Evolutionary conservation across 92 coral and sea anemone genomes (phyloP).

Genomic region (Meandrina meandrites): DNA sequence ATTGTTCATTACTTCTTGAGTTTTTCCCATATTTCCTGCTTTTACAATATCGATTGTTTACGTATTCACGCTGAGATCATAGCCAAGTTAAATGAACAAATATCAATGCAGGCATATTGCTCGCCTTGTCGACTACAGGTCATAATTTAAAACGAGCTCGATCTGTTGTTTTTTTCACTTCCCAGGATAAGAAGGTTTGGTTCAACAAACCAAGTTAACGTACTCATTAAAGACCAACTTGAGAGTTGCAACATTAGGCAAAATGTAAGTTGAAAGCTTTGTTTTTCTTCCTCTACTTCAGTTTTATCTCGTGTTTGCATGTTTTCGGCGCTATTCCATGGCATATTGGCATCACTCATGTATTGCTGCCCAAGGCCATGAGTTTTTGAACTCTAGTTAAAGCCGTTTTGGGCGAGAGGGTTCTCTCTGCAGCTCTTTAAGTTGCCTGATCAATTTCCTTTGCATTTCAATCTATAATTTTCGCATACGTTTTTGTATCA

Average conservation of each 20-base stretch:
- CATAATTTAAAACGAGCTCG: background rate
- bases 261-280: slow-evolving; percentile 32
- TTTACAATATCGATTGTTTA: slow-evolving; percentile 40
- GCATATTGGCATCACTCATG: background rate
- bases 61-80: slow-evolving; percentile 17
- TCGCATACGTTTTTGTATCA: background rate
- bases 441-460: background rate
- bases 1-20: slow-evolving; percentile 36
- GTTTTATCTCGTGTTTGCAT: background rate
- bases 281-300: background rate
- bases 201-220: background rate
- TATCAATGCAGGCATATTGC: slow-evolving; percentile 15
- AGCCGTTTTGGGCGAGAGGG: background rate
- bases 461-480: background rate
- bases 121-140: background rate
- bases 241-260: background rate
- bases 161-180: background rate
- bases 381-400: background rate
- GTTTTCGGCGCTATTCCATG: background rate
- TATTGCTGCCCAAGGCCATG: background rate
- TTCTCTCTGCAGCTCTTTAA: background rate
- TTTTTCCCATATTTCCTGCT: slow-evolving; percentile 34
- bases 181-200: background rate
- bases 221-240: background rate
- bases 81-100: background rate